phyloP scores from a whole-genome alignment of 35 echinoderm and acorn worm genomes.

The Acanthaster planci region DNA sequence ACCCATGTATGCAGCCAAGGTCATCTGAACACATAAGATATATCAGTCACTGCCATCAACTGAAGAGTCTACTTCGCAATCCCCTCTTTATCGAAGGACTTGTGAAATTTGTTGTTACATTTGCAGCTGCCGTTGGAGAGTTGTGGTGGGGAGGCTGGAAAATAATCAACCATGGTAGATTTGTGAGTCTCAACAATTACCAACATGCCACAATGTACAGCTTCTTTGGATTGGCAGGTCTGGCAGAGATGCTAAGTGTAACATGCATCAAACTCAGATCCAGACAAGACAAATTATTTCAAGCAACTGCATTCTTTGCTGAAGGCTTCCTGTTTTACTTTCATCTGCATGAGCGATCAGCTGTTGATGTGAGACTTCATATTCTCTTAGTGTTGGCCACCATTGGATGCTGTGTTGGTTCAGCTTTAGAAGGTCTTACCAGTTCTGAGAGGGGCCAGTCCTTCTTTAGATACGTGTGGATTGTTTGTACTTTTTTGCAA shows the following conservation, averaged over 20 bases:
- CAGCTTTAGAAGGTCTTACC: not conserved
- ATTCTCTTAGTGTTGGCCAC: not conserved
- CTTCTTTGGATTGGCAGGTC: not conserved
- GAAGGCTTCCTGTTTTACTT: slow-evolving; percentile 2
- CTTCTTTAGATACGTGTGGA: not conserved
- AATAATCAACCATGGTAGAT: not conserved
- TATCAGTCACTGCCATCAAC: not conserved
- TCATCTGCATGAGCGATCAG: not conserved
- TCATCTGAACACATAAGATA: not conserved
- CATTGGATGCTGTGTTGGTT: not conserved
- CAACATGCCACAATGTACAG: slow-evolving; percentile 14
- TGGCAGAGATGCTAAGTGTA: not conserved
- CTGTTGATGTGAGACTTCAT: not conserved
- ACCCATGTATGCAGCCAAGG: not conserved
- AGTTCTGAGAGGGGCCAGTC: not conserved
- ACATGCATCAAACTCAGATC: not conserved
- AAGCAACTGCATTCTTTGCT: not conserved
- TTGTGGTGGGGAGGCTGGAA: slow-evolving; percentile 14
- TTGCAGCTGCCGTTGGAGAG: not conserved
- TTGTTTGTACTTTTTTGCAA: not conserved
- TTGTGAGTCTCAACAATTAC: not conserved
- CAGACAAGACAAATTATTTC: not conserved
- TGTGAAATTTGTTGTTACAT: not conserved
- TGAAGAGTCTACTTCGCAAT: not conserved
- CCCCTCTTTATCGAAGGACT: not conserved